phyloP scores from a whole-genome alignment of 2,888 invertebrate species.

The Chrysopilus asiliformis region DNA sequence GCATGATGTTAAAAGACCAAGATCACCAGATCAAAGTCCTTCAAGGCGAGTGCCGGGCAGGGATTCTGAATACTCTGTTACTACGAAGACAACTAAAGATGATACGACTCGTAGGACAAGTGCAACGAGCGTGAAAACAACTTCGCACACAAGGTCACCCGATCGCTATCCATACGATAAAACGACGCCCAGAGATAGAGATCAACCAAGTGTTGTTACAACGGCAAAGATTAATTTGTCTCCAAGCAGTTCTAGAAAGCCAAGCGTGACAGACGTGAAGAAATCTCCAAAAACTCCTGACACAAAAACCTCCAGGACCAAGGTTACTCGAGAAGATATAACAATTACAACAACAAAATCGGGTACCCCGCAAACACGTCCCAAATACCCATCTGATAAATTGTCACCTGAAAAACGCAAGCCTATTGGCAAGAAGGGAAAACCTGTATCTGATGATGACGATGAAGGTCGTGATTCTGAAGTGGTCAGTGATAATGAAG shows the following conservation, averaged over 20 bases:
- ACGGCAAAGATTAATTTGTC: constrained; percentile 18
- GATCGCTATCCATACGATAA: constrained; percentile 1
- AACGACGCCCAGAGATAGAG: neutral
- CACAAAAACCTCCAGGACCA: constrained; percentile 13
- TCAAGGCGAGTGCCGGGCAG: no score
- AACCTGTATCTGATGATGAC: neutral
- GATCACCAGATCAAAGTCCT: no score
- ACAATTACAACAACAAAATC: neutral
- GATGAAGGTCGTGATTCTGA: constrained; percentile 5
- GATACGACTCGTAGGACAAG: no score
- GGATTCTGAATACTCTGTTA: no score
- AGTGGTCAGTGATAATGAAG: constrained; percentile 7
- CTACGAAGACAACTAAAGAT: no score
- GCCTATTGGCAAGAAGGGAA: neutral
- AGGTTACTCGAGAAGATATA: constrained; percentile 6
- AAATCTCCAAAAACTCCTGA: constrained; percentile 12
- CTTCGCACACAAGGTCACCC: constrained; percentile 5
- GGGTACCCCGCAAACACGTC: neutral
- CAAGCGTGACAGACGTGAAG: constrained; percentile 11
- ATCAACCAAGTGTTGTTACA: constrained; percentile 14
- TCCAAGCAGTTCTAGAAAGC: constrained; percentile 13
- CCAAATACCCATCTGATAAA: constrained; percentile 1
- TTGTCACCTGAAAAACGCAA: no score
- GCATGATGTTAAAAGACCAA: no score
- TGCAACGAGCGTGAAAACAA: constrained; percentile 5